Percentiles rank a stretch among this genome's conserved stretches.
These are phyloP conservation scores for Cataglyphis livida DNA, from an alignment of 2,888 invertebrate genomes.

Conservation along the genomic window DNA sequence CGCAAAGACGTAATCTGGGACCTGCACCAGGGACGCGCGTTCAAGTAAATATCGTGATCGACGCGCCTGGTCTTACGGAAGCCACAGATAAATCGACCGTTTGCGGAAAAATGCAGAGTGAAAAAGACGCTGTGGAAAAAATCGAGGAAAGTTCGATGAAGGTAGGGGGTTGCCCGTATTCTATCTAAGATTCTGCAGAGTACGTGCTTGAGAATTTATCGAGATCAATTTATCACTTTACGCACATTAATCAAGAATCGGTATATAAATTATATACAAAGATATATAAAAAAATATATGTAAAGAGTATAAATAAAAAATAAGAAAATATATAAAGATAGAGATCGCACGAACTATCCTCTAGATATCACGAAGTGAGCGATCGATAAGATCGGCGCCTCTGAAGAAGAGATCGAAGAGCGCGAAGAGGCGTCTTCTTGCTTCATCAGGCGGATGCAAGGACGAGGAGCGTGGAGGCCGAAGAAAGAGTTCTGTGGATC, in stretches of 20 bases:
- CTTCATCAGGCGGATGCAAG: conserved; percentile 52
- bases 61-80: conserved; percentile 68
- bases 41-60: conserved; percentile 80
- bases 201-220: not conserved
- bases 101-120: conserved; percentile 20
- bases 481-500: conserved; percentile 64
- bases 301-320: not conserved
- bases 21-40: conserved; percentile 63
- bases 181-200: not conserved
- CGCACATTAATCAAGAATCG: not conserved
- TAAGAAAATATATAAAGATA: conserved; percentile 16
- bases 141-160: conserved; percentile 28
- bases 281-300: not conserved
- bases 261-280: not conserved
- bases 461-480: conserved; percentile 70
- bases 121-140: conserved; percentile 27
- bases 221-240: not conserved
- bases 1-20: conserved; percentile 71
- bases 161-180: conserved; percentile 29
- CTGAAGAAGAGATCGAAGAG: conserved; percentile 80
- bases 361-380: conserved; percentile 59
- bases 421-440: conserved; percentile 75
- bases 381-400: conserved; percentile 80
- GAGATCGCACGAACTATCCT: not conserved
- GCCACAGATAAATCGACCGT: conserved; percentile 17